These are phyloP conservation scores for Sesia bembeciformis DNA, from an alignment of 2,888 invertebrate species.

Conservation along the genomic window DNA sequence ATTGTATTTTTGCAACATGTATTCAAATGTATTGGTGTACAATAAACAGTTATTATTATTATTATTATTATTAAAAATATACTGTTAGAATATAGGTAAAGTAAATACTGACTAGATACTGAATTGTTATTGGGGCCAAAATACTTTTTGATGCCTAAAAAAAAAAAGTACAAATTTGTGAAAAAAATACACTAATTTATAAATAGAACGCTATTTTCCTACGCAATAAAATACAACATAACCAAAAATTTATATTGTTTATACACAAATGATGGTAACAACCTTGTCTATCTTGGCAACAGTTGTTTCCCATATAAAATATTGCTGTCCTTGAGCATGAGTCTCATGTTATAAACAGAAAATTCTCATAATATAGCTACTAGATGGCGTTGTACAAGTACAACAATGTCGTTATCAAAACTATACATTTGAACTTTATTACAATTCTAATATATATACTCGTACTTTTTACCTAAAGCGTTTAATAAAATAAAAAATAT, in stretches of 20 bases:
- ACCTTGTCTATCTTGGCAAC: neutral
- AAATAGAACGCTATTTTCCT: neutral
- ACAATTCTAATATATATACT: neutral
- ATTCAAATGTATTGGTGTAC: no score
- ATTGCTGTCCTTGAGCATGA: neutral
- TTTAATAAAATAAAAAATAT: neutral
- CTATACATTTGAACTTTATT: slow-evolving; percentile 3
- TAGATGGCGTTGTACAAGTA: slow-evolving; percentile 4
- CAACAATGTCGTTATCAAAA: slow-evolving; percentile 2
- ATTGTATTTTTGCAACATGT: no score
- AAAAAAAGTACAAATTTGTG: neutral
- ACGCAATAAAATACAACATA: neutral
- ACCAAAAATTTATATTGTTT: neutral
- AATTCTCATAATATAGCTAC: slow-evolving; percentile 4
- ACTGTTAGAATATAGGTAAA: no score
- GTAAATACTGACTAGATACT: no score
- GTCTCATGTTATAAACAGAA: slow-evolving; percentile 1
- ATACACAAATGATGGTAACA: neutral
- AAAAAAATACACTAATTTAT: neutral
- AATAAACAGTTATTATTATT: no score
- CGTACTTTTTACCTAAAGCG: neutral
- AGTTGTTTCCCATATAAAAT: neutral
- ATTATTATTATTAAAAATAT: no score
- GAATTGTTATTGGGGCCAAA: neutral
- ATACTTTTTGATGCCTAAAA: neutral